Base-by-base conservation (phyloP, 1,140 invertebrate species). In the Aphelenchoides fujianensis region DNA sequence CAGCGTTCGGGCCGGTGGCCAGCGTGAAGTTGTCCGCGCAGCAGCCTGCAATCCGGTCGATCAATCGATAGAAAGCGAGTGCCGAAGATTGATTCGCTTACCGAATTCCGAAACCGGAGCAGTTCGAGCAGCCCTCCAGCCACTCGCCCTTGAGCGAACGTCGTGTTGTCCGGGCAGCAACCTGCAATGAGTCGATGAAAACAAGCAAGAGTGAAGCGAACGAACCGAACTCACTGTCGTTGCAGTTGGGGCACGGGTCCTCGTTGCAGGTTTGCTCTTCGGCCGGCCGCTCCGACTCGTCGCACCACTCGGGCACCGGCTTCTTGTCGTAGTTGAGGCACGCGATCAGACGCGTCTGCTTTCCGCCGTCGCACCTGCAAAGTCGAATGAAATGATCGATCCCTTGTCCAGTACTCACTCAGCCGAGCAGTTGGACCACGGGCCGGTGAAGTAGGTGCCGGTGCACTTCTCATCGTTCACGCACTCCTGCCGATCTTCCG, bases 371-470 rank as follows among this genome's bases (percentile, higher is more conserved):
- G 79, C 93, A 95, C 69, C 69, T 77, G n/a, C n/a, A 52, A 54
- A 57, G 2, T 66, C 64, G 37, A 30, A 75, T 35, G 36, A 27
- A 59, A 36, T 61, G 63, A 23, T 23, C 16, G 81, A 73, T n/a
- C 59, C 41, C 35, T 31, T 74, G 19, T 27, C 52, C 36, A 34
- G 74, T 5, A 53, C 55, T 76, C 27, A 81, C 69, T 82, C 71
- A 34, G 68, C 80, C n/a, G 80, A 68, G 71, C 81, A 83, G 85
- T 90, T 85, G 61, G 88, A 88, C 90, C 91, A 95, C 0, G 92
- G 92, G 12, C 91, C 92, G 59, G 90, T 88, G 79, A 91, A 93
- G 92, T 92, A 96, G 82, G 91, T 89, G 34, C 91, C 91, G 52
- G 91, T 89, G 82, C 93, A 95, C 88, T 89, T 80, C 91, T 93